A percentile compares a stretch with the other conserved stretches of the same genome.
Conservation (phyloP, 2,113 vertebrate genomes). For the Archilochus colubris region DNA sequence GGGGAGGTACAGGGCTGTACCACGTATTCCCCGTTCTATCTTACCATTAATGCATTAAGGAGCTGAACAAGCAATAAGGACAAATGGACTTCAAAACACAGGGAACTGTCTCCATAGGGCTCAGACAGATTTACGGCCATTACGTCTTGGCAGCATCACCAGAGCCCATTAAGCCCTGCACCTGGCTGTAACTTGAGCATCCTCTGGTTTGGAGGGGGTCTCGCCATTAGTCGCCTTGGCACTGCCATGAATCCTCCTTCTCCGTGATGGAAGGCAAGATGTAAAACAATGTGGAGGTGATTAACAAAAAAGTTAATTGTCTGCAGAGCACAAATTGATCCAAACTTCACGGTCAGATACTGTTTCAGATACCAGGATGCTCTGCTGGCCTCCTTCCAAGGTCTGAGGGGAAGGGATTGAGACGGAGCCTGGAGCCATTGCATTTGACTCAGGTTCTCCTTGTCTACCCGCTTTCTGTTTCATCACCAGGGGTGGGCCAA, state of each 20-base stretch:
- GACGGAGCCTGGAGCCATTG: background rate
- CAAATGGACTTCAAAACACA: constrained; percentile 75
- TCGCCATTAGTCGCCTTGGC: background rate
- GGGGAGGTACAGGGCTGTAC: background rate
- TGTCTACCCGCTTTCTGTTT: background rate
- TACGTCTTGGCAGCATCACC: constrained; percentile 44
- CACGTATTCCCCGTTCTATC: constrained; percentile 57
- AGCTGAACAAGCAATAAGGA: constrained; percentile 78
- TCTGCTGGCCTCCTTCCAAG: constrained; percentile 22
- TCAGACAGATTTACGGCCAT: constrained; percentile 62
- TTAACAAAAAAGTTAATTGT: constrained; percentile 4
- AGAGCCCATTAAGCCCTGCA: constrained; percentile 2
- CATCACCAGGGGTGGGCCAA: background rate
- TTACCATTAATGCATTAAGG: constrained; percentile 78
- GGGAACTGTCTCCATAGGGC: constrained; percentile 45
- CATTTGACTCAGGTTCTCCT: background rate
- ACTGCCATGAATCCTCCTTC: background rate
- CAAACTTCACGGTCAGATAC: background rate
- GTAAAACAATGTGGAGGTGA: background rate
- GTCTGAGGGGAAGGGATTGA: background rate
- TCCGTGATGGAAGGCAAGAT: background rate
- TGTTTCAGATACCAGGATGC: background rate
- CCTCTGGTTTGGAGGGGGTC: background rate
- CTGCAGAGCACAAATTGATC: background rate
- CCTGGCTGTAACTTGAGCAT: constrained; percentile 42